Evolutionary conservation across 2,888 invertebrate species (phyloP), one percentile per base, ranked within the genome.

Genomic region (Zaprionus obscuricornis): DNA sequence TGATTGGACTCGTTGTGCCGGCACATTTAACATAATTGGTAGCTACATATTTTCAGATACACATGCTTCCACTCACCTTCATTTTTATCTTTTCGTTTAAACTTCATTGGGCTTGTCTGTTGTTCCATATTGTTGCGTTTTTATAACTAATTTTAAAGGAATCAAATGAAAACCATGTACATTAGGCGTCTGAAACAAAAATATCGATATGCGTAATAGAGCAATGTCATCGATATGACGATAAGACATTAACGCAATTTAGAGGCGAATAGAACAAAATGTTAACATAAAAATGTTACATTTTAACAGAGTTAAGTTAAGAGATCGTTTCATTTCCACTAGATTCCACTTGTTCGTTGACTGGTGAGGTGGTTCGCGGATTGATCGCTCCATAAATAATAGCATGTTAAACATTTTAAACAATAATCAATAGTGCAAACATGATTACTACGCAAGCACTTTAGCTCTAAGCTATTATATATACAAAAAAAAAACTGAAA

Each of bases 61-160:
- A 31, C 42, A 22, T 52, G 47, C 55, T 71, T 69, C 34, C 51
- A 82, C 81, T 82, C 63, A 82, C 81, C 81, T 77, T 82, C 81
- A 24, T 37, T 40, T 47, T 66, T 66, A 20, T 84, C 84, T 55
- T 63, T 75, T 54, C 59, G 65, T 29, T 77, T 69, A 24, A 59
- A 29, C 63, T 77, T 66, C 42, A 75, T 10, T 16, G 81, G 64
- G 58, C 72, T 74, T 4, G 60, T 66, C 18, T 58, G 55, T n/a
- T n/a, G n/a, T 33, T 83, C 79, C 79, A 81, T 75, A 3, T 16
- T n/a, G n/a, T n/a, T 74, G 46, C 17, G 14, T 13, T 58, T 40
- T 14, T 26, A 10, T 45, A 34, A 4, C 8, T 56, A 42, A 51
- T 62, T 50, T 22, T 18, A 49, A 52, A 34, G 14, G 20, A 56